phyloP scores from a whole-genome alignment of 2,113 vertebrate genomes.

The Mionectes macconnelli region DNA sequence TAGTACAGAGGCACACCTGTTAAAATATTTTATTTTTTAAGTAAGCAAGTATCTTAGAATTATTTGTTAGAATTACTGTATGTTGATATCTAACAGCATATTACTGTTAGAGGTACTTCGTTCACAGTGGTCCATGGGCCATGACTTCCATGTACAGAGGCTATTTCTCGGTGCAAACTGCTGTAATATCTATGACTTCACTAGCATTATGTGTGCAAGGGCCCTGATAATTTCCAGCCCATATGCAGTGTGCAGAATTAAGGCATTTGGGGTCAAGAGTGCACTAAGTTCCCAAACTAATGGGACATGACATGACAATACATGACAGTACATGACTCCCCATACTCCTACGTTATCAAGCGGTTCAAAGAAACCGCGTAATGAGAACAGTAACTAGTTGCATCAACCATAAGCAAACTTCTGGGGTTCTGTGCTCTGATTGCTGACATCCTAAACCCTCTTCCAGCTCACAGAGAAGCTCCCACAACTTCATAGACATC shows the following conservation, averaged over 20 bases:
- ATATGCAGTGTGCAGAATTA: background rate
- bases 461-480: background rate
- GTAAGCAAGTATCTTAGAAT: background rate
- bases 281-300: background rate
- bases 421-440: background rate
- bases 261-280: background rate
- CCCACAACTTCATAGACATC: background rate
- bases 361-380: background rate
- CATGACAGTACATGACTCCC: background rate
- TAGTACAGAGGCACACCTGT: background rate
- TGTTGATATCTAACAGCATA: background rate
- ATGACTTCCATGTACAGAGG: background rate
- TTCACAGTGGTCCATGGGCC: background rate
- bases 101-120: background rate
- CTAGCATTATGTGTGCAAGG: rapidly evolving
- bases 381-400: rapidly evolving
- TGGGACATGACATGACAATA: too few relatives aligned
- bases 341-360: background rate
- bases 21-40: background rate
- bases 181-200: background rate
- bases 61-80: background rate
- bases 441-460: background rate
- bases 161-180: background rate
- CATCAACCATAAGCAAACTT: background rate
- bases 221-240: background rate